Percentiles rank a stretch among this genome's conserved stretches.
These are phyloP conservation scores for Opisthocomus hoazin DNA, from an alignment of 2,113 vertebrate genomes.

Conservation along the genomic window DNA sequence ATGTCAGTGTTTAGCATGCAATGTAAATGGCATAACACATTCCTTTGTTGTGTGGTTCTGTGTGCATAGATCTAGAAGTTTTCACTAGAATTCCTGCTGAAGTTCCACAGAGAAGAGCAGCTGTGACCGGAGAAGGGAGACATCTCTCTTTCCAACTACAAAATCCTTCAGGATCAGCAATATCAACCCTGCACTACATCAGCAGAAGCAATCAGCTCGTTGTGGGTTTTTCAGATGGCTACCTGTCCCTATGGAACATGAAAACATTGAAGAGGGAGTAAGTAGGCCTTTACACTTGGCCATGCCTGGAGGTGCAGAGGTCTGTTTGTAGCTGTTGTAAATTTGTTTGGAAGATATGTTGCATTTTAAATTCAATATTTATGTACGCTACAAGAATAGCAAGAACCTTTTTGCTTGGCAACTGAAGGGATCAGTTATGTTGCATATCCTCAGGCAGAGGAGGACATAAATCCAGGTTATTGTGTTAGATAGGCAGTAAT, in stretches of 20 bases:
- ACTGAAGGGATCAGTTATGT: background rate
- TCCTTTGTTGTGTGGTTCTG: background rate
- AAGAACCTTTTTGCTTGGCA: background rate
- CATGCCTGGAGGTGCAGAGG: rapidly evolving
- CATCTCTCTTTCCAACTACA: conserved; percentile 90
- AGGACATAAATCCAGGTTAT: background rate
- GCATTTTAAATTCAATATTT: background rate
- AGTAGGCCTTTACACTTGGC: conserved; percentile 30
- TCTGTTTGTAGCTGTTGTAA: background rate
- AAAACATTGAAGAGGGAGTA: conserved; percentile 90
- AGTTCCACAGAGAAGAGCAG: conserved; percentile 84
- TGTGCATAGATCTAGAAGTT: conserved; percentile 84
- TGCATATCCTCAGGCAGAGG: background rate
- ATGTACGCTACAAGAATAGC: background rate
- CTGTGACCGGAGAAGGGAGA: conserved; percentile 78
- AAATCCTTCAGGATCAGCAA: conserved; percentile 76
- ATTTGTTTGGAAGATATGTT: background rate
- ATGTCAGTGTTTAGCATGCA: background rate
- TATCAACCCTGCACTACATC: conserved; percentile 84
- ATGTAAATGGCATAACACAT: background rate
- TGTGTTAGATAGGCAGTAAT: background rate
- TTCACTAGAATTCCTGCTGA: conserved; percentile 83
- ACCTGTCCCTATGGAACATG: conserved; percentile 89
- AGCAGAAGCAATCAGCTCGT: conserved; percentile 88
- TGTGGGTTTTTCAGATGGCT: conserved; percentile 90